A percentile compares a stretch with the other conserved stretches of the same genome.
phyloP scores from a whole-genome alignment of 2,797 vertebrate species.

The Enteromius thamalakanensis region DNA sequence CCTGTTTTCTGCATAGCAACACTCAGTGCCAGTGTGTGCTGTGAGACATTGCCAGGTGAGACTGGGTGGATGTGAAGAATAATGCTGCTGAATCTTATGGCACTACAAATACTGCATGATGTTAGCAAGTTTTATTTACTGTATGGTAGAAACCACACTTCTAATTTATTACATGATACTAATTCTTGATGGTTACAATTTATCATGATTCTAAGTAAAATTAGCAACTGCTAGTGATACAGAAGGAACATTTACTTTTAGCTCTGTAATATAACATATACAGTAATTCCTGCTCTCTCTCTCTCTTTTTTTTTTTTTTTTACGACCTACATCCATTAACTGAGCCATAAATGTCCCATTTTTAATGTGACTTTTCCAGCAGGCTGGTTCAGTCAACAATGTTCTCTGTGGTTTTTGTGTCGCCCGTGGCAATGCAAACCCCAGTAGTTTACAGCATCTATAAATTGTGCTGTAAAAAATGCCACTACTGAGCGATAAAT shows the following conservation, averaged over 20 bases:
- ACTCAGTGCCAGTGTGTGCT: slow-evolving; percentile 25
- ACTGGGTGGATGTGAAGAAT: slow-evolving; percentile 12
- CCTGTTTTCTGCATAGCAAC: slow-evolving; percentile 69
- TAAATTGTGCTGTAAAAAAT: slow-evolving; percentile 46
- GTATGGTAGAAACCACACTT: background rate
- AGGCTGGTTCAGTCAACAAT: slow-evolving; percentile 11
- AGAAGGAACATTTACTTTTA: background rate
- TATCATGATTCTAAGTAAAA: background rate
- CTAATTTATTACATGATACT: background rate
- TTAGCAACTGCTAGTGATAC: background rate
- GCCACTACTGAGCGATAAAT: background rate
- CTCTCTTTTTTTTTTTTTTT: background rate
- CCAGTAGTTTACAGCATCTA: slow-evolving; percentile 51
- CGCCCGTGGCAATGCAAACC: background rate
- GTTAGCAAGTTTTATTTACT: background rate
- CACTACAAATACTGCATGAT: background rate
- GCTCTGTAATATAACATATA: background rate
- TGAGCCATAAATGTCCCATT: background rate
- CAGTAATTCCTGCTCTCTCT: background rate
- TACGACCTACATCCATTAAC: background rate
- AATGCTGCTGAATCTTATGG: too few relatives aligned
- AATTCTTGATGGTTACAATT: background rate
- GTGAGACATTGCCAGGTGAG: slow-evolving; percentile 41
- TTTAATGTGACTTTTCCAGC: slow-evolving; percentile 26
- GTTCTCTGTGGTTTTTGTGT: slow-evolving; percentile 11